Evolutionary conservation across 2,888 invertebrate species (phyloP).

Genomic region (Pemphredon lugubris): DNA sequence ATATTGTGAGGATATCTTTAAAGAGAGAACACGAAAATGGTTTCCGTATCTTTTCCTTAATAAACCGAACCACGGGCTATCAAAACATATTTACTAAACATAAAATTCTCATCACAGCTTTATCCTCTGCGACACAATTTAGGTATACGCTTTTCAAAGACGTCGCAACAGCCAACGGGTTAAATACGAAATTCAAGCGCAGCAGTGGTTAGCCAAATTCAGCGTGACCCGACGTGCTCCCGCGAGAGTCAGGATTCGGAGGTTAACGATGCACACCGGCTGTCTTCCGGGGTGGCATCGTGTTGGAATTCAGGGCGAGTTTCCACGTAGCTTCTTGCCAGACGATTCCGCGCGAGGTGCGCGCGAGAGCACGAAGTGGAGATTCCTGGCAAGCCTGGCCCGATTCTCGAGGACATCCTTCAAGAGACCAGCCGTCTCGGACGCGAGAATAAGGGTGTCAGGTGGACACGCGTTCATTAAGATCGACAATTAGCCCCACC

Average conservation of each 20-base stretch:
- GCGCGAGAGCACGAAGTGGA: slow-evolving; percentile 29
- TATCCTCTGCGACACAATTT: no score
- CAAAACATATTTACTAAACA: no score
- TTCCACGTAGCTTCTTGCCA: slow-evolving; percentile 36
- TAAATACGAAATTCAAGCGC: slow-evolving; percentile 21
- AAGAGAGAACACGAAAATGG: no score
- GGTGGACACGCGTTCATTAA: slow-evolving; percentile 41
- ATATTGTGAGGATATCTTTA: no score
- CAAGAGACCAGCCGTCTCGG: not conserved
- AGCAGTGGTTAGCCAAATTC: no score
- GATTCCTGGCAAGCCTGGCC: slow-evolving; percentile 53
- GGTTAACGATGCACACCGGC: not conserved
- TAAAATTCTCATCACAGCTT: no score
- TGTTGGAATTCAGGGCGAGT: slow-evolving; percentile 46
- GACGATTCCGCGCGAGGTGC: slow-evolving; percentile 29
- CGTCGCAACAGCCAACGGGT: no score
- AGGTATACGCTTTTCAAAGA: no score
- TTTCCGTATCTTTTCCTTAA: no score
- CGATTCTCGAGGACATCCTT: slow-evolving; percentile 41
- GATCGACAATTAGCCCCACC: slow-evolving; percentile 36
- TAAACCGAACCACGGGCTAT: no score
- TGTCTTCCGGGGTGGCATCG: slow-evolving; percentile 1
- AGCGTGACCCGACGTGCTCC: no score
- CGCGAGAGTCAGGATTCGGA: no score
- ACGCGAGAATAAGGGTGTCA: slow-evolving; percentile 19